Base-by-base conservation (phyloP, 2,797 vertebrate species). In the Crocodylus rhombifer region DNA sequence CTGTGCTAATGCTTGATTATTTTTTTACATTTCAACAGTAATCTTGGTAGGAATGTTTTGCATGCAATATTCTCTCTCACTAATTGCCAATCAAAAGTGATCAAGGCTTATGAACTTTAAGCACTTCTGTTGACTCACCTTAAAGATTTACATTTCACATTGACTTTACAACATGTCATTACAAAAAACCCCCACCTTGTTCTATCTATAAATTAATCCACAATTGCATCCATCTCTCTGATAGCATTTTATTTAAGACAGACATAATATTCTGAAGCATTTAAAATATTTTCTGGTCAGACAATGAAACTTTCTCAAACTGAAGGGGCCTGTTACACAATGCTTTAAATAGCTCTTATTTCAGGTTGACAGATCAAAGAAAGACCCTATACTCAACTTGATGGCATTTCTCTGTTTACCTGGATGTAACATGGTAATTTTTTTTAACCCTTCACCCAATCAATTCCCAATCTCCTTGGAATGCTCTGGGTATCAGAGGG, bases 21-120 rank as follows among this genome's bases (percentile, higher is more conserved):
- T 25, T 62, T 18, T 18, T 23, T 86, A 75, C 28, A 60, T 2
- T 5, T 25, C 74, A 61, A 18, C 4, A 56, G n/a, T n/a, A 58
- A n/a, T n/a, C 86, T 94, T 82, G 30, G 57, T 2, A 42, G 0
- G 0, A 28, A 91, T 88, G 78, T 80, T 93, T 78, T 93, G 76
- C 42, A 82, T 76, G 30, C 78, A 64, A 64, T 83, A 89, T 58
- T 86, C 95, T 87, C 57, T 86, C 57, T 76, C 18, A 65, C 36
- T 69, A 86, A 77, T 87, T 94, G 58, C 62, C 81, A 58, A 33
- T 17, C 20, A 30, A 61, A 81, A 71, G 26, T 26, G 56, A 61
- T 87, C 73, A 62, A 21, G 64, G 26, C 64, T 91, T 91, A 36
- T 69, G 17, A 21, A 21, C 20, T 12, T 36, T 69, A 33, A 69